Base-by-base conservation (phyloP, 2,888 invertebrate genomes). In the Synergus umbraculus region DNA sequence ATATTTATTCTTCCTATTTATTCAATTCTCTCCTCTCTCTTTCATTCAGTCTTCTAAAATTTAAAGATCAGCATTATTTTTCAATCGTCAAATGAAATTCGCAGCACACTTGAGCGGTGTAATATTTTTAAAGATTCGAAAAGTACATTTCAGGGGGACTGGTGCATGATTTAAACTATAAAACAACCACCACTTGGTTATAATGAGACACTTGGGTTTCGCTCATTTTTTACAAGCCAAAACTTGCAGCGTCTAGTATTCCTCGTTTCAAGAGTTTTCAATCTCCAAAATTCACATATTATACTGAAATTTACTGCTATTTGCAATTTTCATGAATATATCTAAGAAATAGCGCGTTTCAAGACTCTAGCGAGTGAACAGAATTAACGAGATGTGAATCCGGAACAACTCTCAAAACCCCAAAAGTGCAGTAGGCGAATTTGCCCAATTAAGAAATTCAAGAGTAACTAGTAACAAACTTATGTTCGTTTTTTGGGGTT, bases 361-460 rank as follows among this genome's bases (percentile, higher is more conserved):
- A 3, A 9, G n/a, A 8, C n/a, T 54, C n/a, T 5, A 54, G 54
- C 15, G 54, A 37, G 37, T 37, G 37, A 37, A 37, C 37, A 37
- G 54, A 54, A 54, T n/a, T 54, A 54, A 54, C 54, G 54, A 54
- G 54, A 54, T n/a, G n/a, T 54, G 54, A 54, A 54, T n/a, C 9
- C n/a, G n/a, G 54, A 54, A 54, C n/a, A 54, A n/a, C n/a, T 54
- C 54, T 54, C 8, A n/a, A 18, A 54, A n/a, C n/a, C n/a, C 54
- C 8, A 54, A n/a, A 54, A 54, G n/a, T 54, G 54, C n/a, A 54
- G n/a, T 54, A 54, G 54, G 15, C 54, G n/a, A 54, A 54, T 54
- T 54, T 54, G n/a, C 54, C 54, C 54, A 54, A 54, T 54, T 54
- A 54, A 54, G 54, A 54, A 8, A 18, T 54, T 54, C 54, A 54